Percentiles rank a stretch among this genome's conserved stretches.
phyloP scores from a whole-genome alignment of 2,888 invertebrate genomes.

The Papilio gigon region DNA sequence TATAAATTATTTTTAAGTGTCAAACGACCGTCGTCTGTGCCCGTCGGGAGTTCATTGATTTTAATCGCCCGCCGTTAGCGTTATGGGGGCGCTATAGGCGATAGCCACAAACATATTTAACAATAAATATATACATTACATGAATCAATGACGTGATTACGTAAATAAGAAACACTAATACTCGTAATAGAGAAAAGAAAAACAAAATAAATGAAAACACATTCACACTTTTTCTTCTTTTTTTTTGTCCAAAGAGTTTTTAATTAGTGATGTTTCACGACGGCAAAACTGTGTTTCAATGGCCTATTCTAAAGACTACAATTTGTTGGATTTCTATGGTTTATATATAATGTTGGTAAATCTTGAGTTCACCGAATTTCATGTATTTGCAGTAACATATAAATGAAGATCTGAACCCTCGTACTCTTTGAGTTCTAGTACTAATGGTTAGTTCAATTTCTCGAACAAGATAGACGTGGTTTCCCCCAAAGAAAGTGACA shows the following conservation, averaged over 20 bases:
- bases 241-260: too few species aligned
- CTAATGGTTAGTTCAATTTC: slow-evolving; percentile 54
- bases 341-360: not conserved
- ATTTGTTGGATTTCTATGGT: not conserved
- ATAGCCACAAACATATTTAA: slow-evolving; percentile 24
- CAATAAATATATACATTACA: not conserved
- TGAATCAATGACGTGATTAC: not conserved
- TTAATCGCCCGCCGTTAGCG: slow-evolving; percentile 52
- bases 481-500: slow-evolving; percentile 64
- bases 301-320: too few species aligned
- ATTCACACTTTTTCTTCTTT: too few species aligned
- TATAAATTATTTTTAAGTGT: slow-evolving; percentile 70
- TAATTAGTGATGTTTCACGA: too few species aligned
- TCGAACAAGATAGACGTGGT: slow-evolving; percentile 57
- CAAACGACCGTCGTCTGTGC: slow-evolving; percentile 49
- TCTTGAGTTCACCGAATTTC: not conserved
- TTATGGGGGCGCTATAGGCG: slow-evolving; percentile 39
- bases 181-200: too few species aligned
- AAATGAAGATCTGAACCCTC: slow-evolving; percentile 27
- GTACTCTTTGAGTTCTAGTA: slow-evolving; percentile 46
- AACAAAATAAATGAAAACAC: too few species aligned
- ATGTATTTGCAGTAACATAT: not conserved
- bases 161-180: too few species aligned
- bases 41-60: slow-evolving; percentile 60
- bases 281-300: too few species aligned